phyloP scores from a whole-genome alignment of 2,113 vertebrate genomes.

The Neotoma lepida region DNA sequence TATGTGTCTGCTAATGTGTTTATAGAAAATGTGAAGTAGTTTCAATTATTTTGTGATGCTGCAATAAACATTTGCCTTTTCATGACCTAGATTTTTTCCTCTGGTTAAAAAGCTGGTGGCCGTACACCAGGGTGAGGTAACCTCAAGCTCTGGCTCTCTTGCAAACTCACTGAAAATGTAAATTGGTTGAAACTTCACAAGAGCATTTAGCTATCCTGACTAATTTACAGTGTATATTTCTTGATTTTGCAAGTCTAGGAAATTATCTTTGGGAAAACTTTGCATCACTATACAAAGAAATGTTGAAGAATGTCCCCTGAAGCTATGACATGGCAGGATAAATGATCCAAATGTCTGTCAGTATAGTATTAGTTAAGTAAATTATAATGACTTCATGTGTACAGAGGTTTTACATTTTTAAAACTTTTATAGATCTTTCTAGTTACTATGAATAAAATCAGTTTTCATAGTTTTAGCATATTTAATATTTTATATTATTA shows the following conservation, averaged over 20 bases:
- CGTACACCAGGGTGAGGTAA: neutral
- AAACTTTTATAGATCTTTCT: neutral
- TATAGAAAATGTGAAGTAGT: conserved; percentile 13
- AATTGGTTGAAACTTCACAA: conserved; percentile 26
- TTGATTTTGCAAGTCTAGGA: conserved; percentile 49
- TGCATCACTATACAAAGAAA: neutral
- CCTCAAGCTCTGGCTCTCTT: neutral
- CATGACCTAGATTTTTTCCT: neutral
- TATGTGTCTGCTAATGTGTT: conserved; percentile 8
- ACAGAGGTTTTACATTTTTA: neutral
- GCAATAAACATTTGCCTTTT: conserved; percentile 14
- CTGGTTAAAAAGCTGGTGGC: neutral
- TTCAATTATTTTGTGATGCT: conserved; percentile 7
- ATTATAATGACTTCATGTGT: neutral
- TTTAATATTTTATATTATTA: neutral
- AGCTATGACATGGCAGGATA: conserved; percentile 19
- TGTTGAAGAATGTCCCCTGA: conserved; percentile 43
- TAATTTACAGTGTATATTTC: conserved; percentile 56
- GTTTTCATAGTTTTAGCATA: neutral
- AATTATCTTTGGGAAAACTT: conserved; percentile 36
- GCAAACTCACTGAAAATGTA: neutral
- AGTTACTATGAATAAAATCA: neutral
- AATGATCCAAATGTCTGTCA: conserved; percentile 32
- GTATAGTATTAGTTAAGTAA: conserved; percentile 43
- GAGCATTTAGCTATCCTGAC: conserved; percentile 9